A percentile compares a stretch with the other conserved stretches of the same genome.
Evolutionary conservation across 2,888 invertebrate species (phyloP).

Genomic region (Agrilus mali): DNA sequence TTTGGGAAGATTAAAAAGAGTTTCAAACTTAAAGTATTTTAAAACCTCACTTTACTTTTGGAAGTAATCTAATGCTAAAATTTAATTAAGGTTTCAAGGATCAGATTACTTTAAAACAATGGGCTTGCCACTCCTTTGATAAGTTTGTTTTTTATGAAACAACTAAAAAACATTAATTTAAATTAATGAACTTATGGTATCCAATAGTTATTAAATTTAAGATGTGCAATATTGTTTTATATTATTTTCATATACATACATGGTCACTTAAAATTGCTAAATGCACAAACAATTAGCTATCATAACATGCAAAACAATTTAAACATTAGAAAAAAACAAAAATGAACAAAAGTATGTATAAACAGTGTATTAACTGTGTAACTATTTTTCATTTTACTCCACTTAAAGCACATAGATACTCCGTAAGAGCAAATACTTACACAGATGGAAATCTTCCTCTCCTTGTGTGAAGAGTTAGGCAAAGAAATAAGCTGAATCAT

Average conservation of each 20-base stretch:
- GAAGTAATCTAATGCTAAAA: too few species aligned
- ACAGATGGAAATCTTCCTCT: not conserved
- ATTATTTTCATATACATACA: not conserved
- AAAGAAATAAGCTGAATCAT: constrained; percentile 53
- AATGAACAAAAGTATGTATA: too few species aligned
- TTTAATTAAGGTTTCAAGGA: too few species aligned
- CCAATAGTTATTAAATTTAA: too few species aligned
- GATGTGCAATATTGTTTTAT: not conserved
- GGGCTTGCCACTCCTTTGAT: too few species aligned
- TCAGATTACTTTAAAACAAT: too few species aligned
- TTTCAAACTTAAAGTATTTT: not conserved
- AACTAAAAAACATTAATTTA: not conserved
- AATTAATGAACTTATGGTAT: not conserved
- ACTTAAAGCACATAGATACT: too few species aligned
- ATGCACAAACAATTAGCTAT: too few species aligned
- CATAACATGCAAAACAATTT: too few species aligned
- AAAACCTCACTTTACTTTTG: too few species aligned
- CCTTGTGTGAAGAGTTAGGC: constrained; percentile 9
- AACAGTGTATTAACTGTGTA: too few species aligned
- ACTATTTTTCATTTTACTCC: too few species aligned
- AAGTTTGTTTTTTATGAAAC: not conserved
- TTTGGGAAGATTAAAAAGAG: not conserved
- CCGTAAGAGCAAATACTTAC: not conserved
- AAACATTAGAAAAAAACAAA: not conserved
- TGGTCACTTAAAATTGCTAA: not conserved